These are phyloP conservation scores for Clarias gariepinus DNA, from an alignment of 2,113 vertebrate genomes.

Conservation along the genomic window DNA sequence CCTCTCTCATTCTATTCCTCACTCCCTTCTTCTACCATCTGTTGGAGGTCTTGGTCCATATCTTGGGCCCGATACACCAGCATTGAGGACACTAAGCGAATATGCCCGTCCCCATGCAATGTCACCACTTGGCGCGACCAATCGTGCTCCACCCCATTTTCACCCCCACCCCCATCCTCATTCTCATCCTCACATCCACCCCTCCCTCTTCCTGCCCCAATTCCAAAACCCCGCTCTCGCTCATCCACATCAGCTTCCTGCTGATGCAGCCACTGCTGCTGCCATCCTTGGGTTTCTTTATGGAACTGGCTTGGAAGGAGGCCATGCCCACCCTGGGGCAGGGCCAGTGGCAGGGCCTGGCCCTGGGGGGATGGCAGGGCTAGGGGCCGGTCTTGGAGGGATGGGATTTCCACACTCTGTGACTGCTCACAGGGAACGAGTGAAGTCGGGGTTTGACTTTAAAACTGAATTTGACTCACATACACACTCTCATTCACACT, in stretches of 20 bases:
- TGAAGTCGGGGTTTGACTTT: constrained; percentile 92
- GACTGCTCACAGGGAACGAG: constrained; percentile 85
- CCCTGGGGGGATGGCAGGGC: constrained; percentile 71
- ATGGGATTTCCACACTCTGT: constrained; percentile 73
- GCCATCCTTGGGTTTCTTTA: constrained; percentile 79
- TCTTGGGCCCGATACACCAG: constrained; percentile 93
- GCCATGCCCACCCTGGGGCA: constrained; percentile 67
- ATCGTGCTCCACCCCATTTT: constrained; percentile 69
- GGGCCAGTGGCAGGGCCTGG: constrained; percentile 73
- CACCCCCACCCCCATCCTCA: constrained; percentile 67
- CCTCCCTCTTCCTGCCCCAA: constrained; percentile 77
- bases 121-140: constrained; percentile 80
- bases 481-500: constrained; percentile 74
- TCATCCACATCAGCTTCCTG: constrained; percentile 74
- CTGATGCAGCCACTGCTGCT: constrained; percentile 77
- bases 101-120: constrained; percentile 96
- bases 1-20: constrained; percentile 72
- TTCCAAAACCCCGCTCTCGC: constrained; percentile 74
- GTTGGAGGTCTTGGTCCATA: constrained; percentile 83
- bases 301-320: constrained; percentile 73
- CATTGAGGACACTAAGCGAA: constrained; percentile 93
- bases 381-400: constrained; percentile 69
- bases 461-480: constrained; percentile 75
- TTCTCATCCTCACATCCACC: constrained; percentile 74
- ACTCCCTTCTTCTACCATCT: constrained; percentile 82